Evolutionary conservation across 2,113 vertebrate genomes (phyloP).

Genomic region (Columbina picui): DNA sequence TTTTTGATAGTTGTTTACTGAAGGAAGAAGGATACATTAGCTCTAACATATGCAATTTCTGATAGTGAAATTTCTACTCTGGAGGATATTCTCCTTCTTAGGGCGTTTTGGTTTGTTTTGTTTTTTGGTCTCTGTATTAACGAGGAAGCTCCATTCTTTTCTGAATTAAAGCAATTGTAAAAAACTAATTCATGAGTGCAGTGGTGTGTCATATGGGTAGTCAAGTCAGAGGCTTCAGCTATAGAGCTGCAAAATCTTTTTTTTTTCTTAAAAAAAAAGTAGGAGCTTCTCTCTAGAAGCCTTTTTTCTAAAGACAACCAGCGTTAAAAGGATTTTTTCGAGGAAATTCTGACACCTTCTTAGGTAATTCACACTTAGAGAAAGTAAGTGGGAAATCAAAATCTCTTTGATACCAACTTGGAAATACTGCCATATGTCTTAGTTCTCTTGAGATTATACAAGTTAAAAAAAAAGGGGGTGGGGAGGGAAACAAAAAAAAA

Average conservation of each 20-base stretch:
- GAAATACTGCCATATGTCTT: slow-evolving; percentile 41
- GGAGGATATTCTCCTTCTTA: not conserved
- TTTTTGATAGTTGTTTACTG: not conserved
- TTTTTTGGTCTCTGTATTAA: not conserved
- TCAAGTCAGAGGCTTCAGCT: not conserved
- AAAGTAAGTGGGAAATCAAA: slow-evolving; percentile 44
- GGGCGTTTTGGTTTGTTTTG: not conserved
- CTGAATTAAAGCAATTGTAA: not conserved
- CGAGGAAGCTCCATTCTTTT: not conserved
- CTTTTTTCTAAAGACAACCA: not conserved
- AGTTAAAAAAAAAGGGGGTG: not conserved
- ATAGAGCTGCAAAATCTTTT: not conserved
- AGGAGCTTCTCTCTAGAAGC: not conserved
- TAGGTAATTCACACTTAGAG: slow-evolving; percentile 29
- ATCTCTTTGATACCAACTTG: slow-evolving; percentile 20
- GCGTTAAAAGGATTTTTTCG: slow-evolving; percentile 13
- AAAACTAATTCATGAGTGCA: not conserved
- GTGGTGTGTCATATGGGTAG: not conserved
- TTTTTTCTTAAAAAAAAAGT: not conserved
- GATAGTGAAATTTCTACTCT: not conserved
- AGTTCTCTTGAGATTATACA: not conserved
- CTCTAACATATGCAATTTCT: not conserved
- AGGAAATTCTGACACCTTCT: slow-evolving; percentile 43
- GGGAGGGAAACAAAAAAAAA: not conserved
- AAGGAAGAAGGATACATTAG: not conserved